Percentiles rank a stretch among this genome's conserved stretches.
Evolutionary conservation across 2,113 vertebrate species (phyloP).

Genomic region (Sebastes fasciatus): DNA sequence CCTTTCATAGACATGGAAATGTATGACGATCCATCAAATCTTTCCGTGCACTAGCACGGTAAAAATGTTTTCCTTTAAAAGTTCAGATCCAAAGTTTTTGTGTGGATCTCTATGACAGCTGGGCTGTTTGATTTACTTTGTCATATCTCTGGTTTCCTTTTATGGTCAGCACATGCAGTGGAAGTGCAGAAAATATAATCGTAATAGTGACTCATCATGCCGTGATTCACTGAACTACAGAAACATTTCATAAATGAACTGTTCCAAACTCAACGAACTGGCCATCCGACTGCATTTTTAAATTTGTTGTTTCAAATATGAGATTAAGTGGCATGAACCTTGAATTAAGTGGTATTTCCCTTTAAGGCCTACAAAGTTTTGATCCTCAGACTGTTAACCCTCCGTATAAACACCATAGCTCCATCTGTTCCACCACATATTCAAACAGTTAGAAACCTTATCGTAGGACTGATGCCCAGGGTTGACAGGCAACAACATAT

Average conservation of each 20-base stretch:
- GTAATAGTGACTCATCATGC: constrained; percentile 9
- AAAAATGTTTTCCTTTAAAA: constrained; percentile 1
- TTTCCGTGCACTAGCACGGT: neutral
- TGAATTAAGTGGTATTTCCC: constrained; percentile 47
- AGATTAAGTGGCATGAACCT: constrained; percentile 10
- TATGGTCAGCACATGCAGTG: constrained; percentile 24
- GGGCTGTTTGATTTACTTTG: neutral
- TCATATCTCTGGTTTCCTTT: constrained; percentile 18
- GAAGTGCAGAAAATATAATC: constrained; percentile 13
- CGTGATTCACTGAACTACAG: constrained; percentile 1
- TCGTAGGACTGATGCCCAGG: constrained; percentile 56
- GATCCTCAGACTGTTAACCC: constrained; percentile 11
- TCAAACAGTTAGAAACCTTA: constrained; percentile 65
- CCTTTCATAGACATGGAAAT: constrained; percentile 15
- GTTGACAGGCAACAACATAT: constrained; percentile 72
- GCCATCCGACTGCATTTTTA: neutral
- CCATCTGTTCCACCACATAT: constrained; percentile 5
- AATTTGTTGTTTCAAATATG: neutral
- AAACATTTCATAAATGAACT: neutral
- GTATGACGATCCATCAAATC: neutral
- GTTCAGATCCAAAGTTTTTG: neutral
- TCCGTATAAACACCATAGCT: neutral
- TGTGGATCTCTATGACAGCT: neutral
- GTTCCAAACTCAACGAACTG: neutral
- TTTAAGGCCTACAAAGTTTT: constrained; percentile 15